phyloP scores from a whole-genome alignment of 2,797 vertebrate genomes.

The Onychomys leucogaster region DNA sequence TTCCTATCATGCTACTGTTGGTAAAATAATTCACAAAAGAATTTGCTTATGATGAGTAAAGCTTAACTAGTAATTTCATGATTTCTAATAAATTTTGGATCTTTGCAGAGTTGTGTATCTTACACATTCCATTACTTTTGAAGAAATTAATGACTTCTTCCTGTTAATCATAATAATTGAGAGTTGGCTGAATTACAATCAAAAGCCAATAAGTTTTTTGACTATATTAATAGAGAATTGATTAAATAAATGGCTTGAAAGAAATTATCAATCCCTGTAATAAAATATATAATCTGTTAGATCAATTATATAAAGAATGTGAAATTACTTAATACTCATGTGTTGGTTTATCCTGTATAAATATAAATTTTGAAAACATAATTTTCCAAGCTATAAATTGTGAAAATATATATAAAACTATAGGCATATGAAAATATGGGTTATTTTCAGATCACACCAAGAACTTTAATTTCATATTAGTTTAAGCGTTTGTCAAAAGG shows the following conservation, averaged over 20 bases:
- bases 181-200: slow-evolving; percentile 67
- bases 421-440: slow-evolving; percentile 17
- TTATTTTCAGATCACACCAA: background rate
- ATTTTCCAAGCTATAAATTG: slow-evolving; percentile 28
- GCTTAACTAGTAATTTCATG: slow-evolving; percentile 28
- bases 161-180: slow-evolving; percentile 59
- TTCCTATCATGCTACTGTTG: slow-evolving; percentile 21
- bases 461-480: slow-evolving; percentile 38
- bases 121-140: slow-evolving; percentile 32
- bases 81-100: slow-evolving; percentile 47
- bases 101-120: slow-evolving; percentile 42
- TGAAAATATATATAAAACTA: slow-evolving; percentile 50
- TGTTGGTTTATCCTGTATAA: slow-evolving; percentile 36
- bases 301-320: slow-evolving; percentile 59
- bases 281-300: slow-evolving; percentile 24
- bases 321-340: slow-evolving; percentile 10
- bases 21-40: slow-evolving; percentile 57
- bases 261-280: slow-evolving; percentile 52
- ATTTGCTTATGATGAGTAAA: slow-evolving; percentile 40
- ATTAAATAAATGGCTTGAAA: slow-evolving; percentile 50
- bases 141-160: slow-evolving; percentile 47
- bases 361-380: slow-evolving; percentile 53
- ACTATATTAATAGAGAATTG: slow-evolving; percentile 8
- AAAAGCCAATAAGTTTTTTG: slow-evolving; percentile 66
- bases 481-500: slow-evolving; percentile 22